phyloP scores from a whole-genome alignment of 2,888 invertebrate genomes.

The Rotaria magnacalcarata region DNA sequence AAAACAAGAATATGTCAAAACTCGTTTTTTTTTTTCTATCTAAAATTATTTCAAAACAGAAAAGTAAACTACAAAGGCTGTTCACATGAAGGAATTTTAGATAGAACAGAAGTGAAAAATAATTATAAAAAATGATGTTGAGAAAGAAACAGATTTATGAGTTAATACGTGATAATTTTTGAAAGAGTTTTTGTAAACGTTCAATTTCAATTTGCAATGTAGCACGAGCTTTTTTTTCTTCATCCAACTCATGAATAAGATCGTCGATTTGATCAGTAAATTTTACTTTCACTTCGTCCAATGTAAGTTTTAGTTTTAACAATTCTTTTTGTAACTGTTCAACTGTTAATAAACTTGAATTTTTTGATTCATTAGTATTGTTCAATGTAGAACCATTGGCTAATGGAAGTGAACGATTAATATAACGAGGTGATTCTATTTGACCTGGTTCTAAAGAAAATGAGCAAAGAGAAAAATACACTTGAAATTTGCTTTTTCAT shows the following conservation, averaged over 20 bases:
- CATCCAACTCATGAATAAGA: conserved; percentile 49
- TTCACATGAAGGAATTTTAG: background rate
- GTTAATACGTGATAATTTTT: background rate
- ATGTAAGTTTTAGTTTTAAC: conserved; percentile 51
- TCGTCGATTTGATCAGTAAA: conserved; percentile 51
- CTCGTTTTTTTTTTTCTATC: too few species aligned
- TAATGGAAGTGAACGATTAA: background rate
- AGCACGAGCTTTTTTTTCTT: conserved; percentile 59
- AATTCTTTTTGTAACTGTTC: conserved; percentile 65
- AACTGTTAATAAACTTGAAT: background rate
- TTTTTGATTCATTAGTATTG: background rate
- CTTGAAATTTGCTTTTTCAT: background rate
- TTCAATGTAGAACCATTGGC: too few species aligned
- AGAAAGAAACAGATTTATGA: background rate
- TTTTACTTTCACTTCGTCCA: conserved; percentile 50
- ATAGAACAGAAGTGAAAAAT: background rate
- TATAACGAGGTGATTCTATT: conserved; percentile 17
- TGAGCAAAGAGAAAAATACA: background rate
- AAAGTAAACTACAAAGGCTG: background rate
- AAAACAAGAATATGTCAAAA: too few species aligned
- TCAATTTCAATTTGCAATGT: conserved; percentile 59
- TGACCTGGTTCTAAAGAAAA: background rate
- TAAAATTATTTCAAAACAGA: too few species aligned
- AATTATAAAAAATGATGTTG: background rate
- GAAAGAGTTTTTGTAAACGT: conserved; percentile 52